Conservation (phyloP, 1,140 invertebrate species). For the Platorchestia sp. region DNA sequence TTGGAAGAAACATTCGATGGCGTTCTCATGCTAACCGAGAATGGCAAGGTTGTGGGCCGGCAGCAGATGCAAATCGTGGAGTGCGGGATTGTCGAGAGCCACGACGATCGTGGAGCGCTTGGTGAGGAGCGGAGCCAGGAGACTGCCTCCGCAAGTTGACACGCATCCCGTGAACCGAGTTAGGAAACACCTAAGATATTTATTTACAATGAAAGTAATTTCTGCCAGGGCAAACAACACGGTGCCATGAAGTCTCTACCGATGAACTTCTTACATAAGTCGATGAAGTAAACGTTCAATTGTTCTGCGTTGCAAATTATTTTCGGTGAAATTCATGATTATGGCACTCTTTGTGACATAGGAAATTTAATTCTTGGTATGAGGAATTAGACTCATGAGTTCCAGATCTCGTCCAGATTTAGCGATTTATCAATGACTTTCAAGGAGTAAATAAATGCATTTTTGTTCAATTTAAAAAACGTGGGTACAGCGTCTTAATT, state of each 20-base stretch:
- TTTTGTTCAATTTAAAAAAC: too few relatives aligned
- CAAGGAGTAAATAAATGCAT: background rate
- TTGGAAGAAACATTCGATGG: background rate
- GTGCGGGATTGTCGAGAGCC: background rate
- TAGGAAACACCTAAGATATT: background rate
- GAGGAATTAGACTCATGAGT: background rate
- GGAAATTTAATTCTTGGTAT: background rate
- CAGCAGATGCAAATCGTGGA: constrained; percentile 7
- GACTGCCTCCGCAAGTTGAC: background rate
- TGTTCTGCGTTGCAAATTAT: background rate
- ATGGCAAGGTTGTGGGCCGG: background rate
- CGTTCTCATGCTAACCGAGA: background rate
- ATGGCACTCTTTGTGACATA: background rate
- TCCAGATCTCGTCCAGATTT: background rate
- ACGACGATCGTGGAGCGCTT: background rate
- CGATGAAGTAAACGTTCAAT: background rate
- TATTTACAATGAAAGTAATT: background rate
- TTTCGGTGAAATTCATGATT: background rate
- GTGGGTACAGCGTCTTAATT: too few relatives aligned
- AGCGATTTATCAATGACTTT: background rate
- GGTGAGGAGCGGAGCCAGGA: background rate
- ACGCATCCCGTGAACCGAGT: background rate
- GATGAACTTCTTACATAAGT: background rate
- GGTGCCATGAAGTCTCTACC: background rate
- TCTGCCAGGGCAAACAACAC: background rate